Conservation (phyloP, 1,140 invertebrate species). For the Goniozus legneri region DNA sequence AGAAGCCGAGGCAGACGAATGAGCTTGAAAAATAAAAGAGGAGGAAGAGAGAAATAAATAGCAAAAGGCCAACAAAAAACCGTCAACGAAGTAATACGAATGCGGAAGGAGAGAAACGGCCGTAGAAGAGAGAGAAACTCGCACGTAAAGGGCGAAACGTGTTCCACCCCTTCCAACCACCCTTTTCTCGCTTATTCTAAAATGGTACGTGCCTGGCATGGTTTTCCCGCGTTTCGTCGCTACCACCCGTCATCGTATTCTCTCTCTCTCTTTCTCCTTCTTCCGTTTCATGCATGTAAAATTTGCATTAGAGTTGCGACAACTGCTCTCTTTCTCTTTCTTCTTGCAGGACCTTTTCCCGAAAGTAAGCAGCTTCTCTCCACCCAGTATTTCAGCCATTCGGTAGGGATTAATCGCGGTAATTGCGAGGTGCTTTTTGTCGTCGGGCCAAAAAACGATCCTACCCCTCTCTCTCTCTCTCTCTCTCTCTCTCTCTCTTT, state of each 20-base stretch:
- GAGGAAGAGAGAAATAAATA: no score
- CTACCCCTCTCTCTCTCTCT: not conserved
- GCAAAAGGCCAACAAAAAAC: no score
- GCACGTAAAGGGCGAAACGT: conserved; percentile 24
- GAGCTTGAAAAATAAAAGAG: no score
- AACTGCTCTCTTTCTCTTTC: conserved; percentile 4
- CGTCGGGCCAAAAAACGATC: conserved; percentile 6
- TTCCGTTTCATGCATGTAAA: conserved; percentile 29
- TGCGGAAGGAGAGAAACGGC: conserved; percentile 1
- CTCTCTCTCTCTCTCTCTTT: not conserved
- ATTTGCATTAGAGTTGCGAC: conserved; percentile 32
- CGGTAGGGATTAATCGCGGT: conserved; percentile 8
- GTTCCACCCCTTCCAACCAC: conserved; percentile 6
- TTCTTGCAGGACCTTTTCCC: no score
- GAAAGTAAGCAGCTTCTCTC: no score
- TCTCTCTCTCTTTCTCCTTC: conserved; percentile 11
- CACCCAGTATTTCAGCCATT: no score
- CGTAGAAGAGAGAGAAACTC: conserved; percentile 15
- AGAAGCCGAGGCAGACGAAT: conserved; percentile 1
- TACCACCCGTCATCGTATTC: conserved; percentile 3
- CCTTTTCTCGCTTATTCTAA: conserved; percentile 36
- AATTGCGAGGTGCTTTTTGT: conserved; percentile 5
- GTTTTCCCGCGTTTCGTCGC: conserved; percentile 22
- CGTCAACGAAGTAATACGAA: no score
- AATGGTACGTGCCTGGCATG: conserved; percentile 40